Evolutionary conservation across 2,888 invertebrate genomes (phyloP).

Genomic region (Leucoma salicis): DNA sequence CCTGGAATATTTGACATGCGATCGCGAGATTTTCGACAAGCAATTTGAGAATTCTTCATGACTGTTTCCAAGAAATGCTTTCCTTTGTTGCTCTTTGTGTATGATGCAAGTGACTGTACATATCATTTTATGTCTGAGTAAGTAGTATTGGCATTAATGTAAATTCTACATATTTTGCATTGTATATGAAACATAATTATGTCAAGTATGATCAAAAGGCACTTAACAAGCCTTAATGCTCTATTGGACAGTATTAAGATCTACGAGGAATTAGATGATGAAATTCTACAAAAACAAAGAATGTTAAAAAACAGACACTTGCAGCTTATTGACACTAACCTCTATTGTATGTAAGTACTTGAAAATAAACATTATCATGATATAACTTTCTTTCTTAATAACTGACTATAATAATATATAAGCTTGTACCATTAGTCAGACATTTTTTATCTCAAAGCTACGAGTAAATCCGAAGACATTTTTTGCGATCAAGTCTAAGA

Average conservation of each 20-base stretch:
- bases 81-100: conserved; percentile 1
- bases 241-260: too few species aligned
- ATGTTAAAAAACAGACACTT: too few species aligned
- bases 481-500: conserved; percentile 38
- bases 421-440: conserved; percentile 36
- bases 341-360: conserved; percentile 18
- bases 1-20: conserved; percentile 12
- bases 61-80: conserved; percentile 1
- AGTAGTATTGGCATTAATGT: too few species aligned
- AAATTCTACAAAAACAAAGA: too few species aligned
- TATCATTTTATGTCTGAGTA: too few species aligned
- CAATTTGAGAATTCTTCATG: conserved; percentile 1
- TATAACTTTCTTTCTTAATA: conserved; percentile 33
- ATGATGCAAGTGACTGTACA: too few species aligned
- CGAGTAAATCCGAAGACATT: conserved; percentile 43
- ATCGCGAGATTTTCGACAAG: background rate
- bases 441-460: conserved; percentile 39
- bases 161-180: too few species aligned
- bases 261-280: too few species aligned
- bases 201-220: too few species aligned
- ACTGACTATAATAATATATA: conserved; percentile 28
- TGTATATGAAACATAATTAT: too few species aligned
- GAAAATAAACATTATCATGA: conserved; percentile 28
- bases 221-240: too few species aligned
- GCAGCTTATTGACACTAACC: conserved; percentile 6